A percentile compares a stretch with the other conserved stretches of the same genome.
Evolutionary conservation across 2,888 invertebrate genomes (phyloP).

Genomic region (Caenorhabditis afra): DNA sequence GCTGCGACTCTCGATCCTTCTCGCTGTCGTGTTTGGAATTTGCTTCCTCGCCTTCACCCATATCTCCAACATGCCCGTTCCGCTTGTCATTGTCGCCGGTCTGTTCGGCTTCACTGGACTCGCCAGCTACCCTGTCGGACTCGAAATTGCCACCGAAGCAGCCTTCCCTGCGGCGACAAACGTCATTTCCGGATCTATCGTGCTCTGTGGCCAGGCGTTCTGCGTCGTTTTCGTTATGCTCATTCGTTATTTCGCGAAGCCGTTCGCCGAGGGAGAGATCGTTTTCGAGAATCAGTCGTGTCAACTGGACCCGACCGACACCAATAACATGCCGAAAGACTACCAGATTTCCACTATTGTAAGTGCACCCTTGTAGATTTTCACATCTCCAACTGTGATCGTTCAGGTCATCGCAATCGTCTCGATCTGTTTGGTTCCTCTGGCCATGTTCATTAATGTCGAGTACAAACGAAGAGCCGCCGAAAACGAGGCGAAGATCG

Average conservation of each 20-base stretch:
- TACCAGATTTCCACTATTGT: constrained; percentile 11
- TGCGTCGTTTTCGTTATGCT: constrained; percentile 8
- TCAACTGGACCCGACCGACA: background rate
- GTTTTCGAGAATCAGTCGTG: background rate
- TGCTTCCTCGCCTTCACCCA: constrained; percentile 18
- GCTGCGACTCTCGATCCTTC: background rate
- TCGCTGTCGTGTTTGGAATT: constrained; percentile 13
- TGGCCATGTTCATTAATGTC: background rate
- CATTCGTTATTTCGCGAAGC: constrained; percentile 4
- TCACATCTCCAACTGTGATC: background rate
- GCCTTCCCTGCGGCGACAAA: constrained; percentile 22
- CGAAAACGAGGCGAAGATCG: background rate
- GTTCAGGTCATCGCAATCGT: constrained; percentile 19
- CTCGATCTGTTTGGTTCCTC: background rate
- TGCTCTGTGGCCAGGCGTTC: constrained; percentile 30
- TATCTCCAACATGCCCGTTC: background rate
- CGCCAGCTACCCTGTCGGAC: constrained; percentile 41
- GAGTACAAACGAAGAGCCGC: background rate
- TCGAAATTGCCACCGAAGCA: constrained; percentile 37
- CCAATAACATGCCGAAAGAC: constrained; percentile 23
- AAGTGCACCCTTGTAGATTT: background rate
- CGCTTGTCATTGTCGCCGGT: background rate
- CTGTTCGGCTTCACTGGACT: constrained; percentile 33
- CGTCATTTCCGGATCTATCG: constrained; percentile 28
- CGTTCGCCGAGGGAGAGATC: background rate